Evolutionary conservation across 64 coral and sea anemone species (phyloP).

Genomic region (Montipora sp.): DNA sequence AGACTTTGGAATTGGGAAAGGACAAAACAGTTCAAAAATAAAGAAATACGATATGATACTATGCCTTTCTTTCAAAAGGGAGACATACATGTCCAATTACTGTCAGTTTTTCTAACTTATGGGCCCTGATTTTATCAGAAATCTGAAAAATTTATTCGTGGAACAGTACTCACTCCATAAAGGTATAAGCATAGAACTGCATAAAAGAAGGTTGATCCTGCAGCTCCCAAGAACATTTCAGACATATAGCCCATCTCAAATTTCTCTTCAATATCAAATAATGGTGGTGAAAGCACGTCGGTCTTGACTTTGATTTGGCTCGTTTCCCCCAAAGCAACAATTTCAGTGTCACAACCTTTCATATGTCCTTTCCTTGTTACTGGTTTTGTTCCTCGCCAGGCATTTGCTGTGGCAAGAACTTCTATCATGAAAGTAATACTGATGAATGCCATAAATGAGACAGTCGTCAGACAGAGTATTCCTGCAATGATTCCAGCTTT

Average conservation of each 20-base stretch:
- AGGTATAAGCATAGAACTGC: constrained; percentile 84
- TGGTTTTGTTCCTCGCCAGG: constrained; percentile 61
- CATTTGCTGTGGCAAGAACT: constrained; percentile 89
- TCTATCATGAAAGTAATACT: constrained; percentile 80
- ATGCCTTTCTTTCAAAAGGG: no score
- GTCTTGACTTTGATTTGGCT: constrained; percentile 51
- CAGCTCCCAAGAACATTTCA: constrained; percentile 81
- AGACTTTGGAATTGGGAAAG: no score
- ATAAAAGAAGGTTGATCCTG: constrained; percentile 88
- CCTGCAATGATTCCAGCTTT: constrained; percentile 86
- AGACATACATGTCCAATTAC: no score
- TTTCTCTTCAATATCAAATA: constrained; percentile 92
- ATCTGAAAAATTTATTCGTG: neutral
- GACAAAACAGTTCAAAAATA: no score
- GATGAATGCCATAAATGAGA: constrained; percentile 84
- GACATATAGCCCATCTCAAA: constrained; percentile 87
- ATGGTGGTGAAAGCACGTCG: constrained; percentile 43
- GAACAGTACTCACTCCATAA: constrained; percentile 77
- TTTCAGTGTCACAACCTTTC: constrained; percentile 8
- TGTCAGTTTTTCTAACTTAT: no score
- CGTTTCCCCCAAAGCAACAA: constrained; percentile 48
- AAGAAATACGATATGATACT: no score
- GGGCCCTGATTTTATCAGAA: neutral
- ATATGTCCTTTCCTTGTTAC: neutral
- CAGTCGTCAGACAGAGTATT: constrained; percentile 56